Conservation (phyloP, 2,113 vertebrate genomes). For the Ancistrus triradiatus region DNA sequence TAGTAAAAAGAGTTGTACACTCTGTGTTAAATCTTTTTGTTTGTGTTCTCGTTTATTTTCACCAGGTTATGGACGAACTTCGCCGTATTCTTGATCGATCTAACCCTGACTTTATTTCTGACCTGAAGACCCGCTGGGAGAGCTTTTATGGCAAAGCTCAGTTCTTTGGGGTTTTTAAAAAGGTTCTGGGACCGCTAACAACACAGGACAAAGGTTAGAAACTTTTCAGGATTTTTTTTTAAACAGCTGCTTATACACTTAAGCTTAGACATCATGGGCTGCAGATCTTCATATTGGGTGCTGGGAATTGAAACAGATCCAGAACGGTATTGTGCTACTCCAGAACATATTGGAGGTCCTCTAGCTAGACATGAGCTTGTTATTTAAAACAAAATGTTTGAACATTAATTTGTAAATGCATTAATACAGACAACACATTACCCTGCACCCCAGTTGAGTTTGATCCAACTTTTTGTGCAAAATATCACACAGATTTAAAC, state of each 20-base stretch:
- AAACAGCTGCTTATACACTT: not conserved
- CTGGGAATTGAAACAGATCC: no score
- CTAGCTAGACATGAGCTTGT: slow-evolving; percentile 2
- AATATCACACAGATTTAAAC: slow-evolving; percentile 1
- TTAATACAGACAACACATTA: not conserved
- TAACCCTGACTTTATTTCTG: slow-evolving; percentile 30
- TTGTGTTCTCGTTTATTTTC: slow-evolving; percentile 3
- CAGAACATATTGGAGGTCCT: not conserved
- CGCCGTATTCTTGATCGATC: slow-evolving; percentile 29
- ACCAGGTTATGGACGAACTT: slow-evolving; percentile 39
- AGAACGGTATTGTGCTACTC: slow-evolving; percentile 6
- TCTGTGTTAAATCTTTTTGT: not conserved
- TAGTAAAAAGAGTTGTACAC: slow-evolving; percentile 29
- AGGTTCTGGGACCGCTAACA: no score
- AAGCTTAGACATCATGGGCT: not conserved
- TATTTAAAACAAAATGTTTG: slow-evolving; percentile 6
- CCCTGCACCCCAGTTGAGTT: no score
- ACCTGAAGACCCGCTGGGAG: slow-evolving; percentile 34
- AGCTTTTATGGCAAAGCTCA: slow-evolving; percentile 26
- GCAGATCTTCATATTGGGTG: not conserved
- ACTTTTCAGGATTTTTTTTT: not conserved
- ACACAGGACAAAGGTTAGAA: no score
- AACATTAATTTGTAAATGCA: not conserved
- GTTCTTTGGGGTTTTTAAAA: no score
- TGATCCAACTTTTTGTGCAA: not conserved